phyloP scores from a whole-genome alignment of 2,113 vertebrate genomes.

The Megaptera novaeangliae region DNA sequence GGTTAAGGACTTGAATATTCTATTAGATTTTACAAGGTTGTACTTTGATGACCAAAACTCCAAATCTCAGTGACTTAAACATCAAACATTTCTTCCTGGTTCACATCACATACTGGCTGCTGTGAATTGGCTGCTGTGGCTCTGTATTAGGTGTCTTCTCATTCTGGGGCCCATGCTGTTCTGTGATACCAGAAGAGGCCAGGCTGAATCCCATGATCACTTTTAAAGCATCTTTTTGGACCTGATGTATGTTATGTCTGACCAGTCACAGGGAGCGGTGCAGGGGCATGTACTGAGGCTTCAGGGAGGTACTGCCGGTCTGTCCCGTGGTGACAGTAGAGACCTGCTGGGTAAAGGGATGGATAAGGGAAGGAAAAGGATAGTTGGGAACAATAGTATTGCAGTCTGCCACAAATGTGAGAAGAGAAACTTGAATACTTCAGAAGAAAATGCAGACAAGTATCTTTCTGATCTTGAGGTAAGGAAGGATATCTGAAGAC shows the following conservation, averaged over 20 bases:
- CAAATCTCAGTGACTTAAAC: neutral
- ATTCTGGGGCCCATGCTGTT: neutral
- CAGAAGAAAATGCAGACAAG: neutral
- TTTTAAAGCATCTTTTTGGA: neutral
- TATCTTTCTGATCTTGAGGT: neutral
- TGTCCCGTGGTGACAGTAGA: rapidly evolving
- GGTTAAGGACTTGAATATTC: neutral
- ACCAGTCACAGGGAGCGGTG: no score
- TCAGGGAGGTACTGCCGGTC: no score
- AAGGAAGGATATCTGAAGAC: neutral
- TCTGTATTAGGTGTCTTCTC: neutral
- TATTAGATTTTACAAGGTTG: neutral
- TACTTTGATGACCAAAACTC: neutral
- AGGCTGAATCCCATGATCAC: neutral
- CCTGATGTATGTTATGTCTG: neutral
- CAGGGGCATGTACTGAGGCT: neutral
- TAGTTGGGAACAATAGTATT: neutral
- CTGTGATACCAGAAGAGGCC: neutral
- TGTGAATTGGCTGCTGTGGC: rapidly evolving
- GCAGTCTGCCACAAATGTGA: neutral
- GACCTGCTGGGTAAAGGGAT: neutral
- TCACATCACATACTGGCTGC: neutral
- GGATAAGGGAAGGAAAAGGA: neutral
- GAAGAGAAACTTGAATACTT: neutral
- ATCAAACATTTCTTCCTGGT: neutral